Conservation (phyloP, 2,888 invertebrate genomes). For the Oxytorus armatus region DNA sequence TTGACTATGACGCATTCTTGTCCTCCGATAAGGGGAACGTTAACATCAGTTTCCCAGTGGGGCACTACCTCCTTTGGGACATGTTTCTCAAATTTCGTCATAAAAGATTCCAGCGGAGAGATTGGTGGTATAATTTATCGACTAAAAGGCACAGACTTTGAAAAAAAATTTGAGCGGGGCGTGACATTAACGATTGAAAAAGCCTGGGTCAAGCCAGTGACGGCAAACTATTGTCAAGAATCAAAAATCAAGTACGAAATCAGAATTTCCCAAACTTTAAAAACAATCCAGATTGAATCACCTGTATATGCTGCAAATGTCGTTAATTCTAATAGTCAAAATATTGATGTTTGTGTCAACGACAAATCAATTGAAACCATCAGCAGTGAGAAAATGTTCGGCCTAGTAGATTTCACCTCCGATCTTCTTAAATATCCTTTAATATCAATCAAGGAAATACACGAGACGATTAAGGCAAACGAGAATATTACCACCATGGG, state of each 20-base stretch:
- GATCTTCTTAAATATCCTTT: no score
- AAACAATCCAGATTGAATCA: not conserved
- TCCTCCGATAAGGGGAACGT: constrained; percentile 16
- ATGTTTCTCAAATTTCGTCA: not conserved
- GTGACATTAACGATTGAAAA: not conserved
- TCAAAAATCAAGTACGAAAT: constrained; percentile 5
- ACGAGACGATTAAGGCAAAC: no score
- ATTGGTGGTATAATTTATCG: constrained; percentile 25
- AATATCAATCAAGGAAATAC: no score
- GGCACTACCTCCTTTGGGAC: not conserved
- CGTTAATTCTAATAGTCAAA: no score
- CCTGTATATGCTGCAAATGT: no score
- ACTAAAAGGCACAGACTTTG: not conserved
- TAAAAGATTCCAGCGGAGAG: constrained; percentile 29
- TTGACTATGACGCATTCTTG: constrained; percentile 1
- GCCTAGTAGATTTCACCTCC: no score
- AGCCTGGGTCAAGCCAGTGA: constrained; percentile 7
- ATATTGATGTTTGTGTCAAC: no score
- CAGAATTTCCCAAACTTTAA: constrained; percentile 6
- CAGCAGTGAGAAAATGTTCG: no score
- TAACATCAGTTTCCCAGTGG: constrained; percentile 2
- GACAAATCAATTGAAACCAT: no score
- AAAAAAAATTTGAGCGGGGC: constrained; percentile 28
- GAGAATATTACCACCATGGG: no score
- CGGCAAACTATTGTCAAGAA: constrained; percentile 10